A percentile compares a stretch with the other conserved stretches of the same genome.
Evolutionary conservation across 2,113 vertebrate genomes (phyloP).

Genomic region (Pteronura brasiliensis): DNA sequence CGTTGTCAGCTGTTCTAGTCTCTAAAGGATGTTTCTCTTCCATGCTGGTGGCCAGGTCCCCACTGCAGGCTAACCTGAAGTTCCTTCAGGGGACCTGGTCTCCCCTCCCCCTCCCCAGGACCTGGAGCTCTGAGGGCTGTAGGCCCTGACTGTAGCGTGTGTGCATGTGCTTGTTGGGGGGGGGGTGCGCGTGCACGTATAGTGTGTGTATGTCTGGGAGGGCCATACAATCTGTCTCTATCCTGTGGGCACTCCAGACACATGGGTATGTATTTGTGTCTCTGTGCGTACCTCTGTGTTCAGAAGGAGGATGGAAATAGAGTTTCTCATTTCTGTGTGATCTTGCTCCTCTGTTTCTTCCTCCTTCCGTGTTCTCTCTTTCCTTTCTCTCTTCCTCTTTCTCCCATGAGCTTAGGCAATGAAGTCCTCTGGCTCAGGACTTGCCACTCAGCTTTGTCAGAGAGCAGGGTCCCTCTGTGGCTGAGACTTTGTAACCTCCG

Average conservation of each 20-base stretch:
- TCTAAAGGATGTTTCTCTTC: neutral
- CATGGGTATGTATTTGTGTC: neutral
- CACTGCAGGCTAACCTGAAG: neutral
- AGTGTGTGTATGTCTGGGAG: neutral
- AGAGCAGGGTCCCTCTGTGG: neutral
- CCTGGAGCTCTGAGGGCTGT: neutral
- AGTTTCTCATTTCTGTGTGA: neutral
- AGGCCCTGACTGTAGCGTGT: neutral
- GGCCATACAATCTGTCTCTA: neutral
- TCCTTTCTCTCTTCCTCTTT: conserved; percentile 58
- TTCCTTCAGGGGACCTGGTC: neutral
- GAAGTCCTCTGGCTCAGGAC: neutral
- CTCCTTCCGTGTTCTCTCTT: conserved; percentile 51
- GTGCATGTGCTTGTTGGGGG: neutral
- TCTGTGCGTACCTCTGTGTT: neutral
- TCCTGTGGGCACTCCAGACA: neutral
- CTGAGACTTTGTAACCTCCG: neutral
- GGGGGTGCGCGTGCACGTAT: neutral
- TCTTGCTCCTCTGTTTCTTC: conserved; percentile 57
- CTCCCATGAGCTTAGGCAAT: neutral
- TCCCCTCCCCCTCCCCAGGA: neutral
- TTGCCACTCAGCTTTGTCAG: neutral
- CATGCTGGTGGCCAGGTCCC: neutral
- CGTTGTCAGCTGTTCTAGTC: neutral
- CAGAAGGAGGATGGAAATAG: neutral